phyloP scores from a whole-genome alignment of 2,888 invertebrate genomes.

The Dorcus hopei region DNA sequence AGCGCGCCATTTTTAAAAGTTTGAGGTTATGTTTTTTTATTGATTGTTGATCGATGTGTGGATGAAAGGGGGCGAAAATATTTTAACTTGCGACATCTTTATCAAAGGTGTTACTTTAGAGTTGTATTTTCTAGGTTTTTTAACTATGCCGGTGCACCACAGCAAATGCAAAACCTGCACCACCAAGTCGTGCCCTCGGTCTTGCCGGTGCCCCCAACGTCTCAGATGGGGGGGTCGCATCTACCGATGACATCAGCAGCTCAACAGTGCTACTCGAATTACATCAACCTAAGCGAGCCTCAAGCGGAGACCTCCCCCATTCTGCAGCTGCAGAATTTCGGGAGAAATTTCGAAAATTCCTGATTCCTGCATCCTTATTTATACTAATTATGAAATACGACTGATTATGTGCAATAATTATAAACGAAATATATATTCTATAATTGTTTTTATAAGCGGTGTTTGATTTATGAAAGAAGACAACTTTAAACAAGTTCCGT shows the following conservation, averaged over 20 bases:
- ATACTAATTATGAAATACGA: too few relatives aligned
- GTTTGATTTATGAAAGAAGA: too few relatives aligned
- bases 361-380: slow-evolving; percentile 20
- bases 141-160: slow-evolving; percentile 50
- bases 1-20: too few relatives aligned
- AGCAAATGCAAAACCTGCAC: slow-evolving; percentile 44
- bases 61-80: too few relatives aligned
- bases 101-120: too few relatives aligned
- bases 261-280: slow-evolving; percentile 31
- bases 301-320: slow-evolving; percentile 42
- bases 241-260: slow-evolving; percentile 15
- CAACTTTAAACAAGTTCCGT: too few relatives aligned
- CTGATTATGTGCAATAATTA: too few relatives aligned
- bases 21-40: too few relatives aligned
- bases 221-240: slow-evolving; percentile 45
- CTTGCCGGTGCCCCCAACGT: slow-evolving; percentile 42
- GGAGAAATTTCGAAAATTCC: slow-evolving; percentile 45
- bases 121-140: slow-evolving; percentile 60
- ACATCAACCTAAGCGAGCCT: slow-evolving; percentile 39
- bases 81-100: too few relatives aligned
- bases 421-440: too few relatives aligned
- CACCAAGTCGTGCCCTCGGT: slow-evolving; percentile 48
- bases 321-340: slow-evolving; percentile 48
- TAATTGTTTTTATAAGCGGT: too few relatives aligned
- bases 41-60: too few relatives aligned